A percentile compares a stretch with the other conserved stretches of the same genome.
phyloP scores from a whole-genome alignment of 2,797 vertebrate genomes.

The Sus cebifrons region DNA sequence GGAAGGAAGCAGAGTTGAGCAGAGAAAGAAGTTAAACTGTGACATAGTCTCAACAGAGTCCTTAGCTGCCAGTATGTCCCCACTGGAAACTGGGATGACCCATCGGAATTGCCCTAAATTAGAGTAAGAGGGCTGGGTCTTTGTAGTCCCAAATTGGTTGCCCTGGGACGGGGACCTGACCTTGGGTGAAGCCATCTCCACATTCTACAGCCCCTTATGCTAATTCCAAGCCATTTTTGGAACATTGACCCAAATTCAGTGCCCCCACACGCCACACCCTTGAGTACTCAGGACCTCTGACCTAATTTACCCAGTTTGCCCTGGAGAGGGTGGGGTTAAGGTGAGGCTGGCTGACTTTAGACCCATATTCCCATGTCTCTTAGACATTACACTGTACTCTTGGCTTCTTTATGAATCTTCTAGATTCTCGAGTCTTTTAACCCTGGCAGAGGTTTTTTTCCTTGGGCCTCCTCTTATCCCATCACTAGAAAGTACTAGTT shows the following conservation, averaged over 20 bases:
- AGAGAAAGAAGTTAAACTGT: slow-evolving; percentile 18
- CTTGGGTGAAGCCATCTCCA: background rate
- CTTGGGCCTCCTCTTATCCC: background rate
- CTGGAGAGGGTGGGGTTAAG: background rate
- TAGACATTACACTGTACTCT: background rate
- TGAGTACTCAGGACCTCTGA: background rate
- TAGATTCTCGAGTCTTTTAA: background rate
- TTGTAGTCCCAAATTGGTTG: background rate
- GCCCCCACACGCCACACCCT: background rate
- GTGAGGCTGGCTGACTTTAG: background rate
- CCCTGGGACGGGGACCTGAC: background rate
- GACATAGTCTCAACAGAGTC: background rate
- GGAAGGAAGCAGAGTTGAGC: background rate
- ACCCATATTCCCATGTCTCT: background rate
- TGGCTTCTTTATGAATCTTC: background rate
- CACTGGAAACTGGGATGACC: background rate
- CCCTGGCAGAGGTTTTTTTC: background rate
- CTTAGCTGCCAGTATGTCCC: background rate
- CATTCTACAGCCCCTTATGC: background rate
- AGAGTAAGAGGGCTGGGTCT: background rate
- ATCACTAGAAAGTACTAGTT: background rate
- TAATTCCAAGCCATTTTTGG: background rate
- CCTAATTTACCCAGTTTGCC: background rate
- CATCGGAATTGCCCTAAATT: background rate
- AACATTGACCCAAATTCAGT: background rate